Base-by-base conservation (phyloP, 2,797 vertebrate species). In the Melanotaenia trifasciata region DNA sequence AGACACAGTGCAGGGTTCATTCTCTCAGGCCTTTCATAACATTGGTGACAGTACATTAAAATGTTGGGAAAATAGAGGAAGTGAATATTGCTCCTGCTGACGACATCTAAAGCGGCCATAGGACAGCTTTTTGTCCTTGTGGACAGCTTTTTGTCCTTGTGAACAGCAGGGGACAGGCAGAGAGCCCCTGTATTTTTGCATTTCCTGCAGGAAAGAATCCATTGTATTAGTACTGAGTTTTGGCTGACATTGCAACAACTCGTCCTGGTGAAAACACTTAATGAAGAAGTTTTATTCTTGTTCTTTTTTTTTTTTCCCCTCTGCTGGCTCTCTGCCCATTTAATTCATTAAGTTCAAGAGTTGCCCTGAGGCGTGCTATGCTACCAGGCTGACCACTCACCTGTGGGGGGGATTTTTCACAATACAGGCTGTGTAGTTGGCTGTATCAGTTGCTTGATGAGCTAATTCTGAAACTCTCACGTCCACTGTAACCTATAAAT, bases 311-410 rank as follows among this genome's bases (percentile, higher is more conserved):
- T 30, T 70, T 67, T 30, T 58, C 8, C 2, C 59, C 36, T 54
- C 72, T 11, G 79, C 74, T 89, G 91, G 90, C 83, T 63, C 63
- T 14, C 38, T 53, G 86, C 89, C 91, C 68, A 70, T 60, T 81
- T 86, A 85, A 91, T 94, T 90, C 72, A 93, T 93, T 92, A 90
- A 78, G 75, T 83, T 81, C 70, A 71, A 64, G 56, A 71, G 75
- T 18, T 65, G 60, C 59, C 67, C 60, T 76, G 81, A 62, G 35
- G 47, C 11, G 12, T 20, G 67, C 60, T 38, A n/a, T 26, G 20
- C 67, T 28, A 16, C 64, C 57, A 22, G 45, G 61, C 38, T 80
- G 66, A 85, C 78, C 61, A 70, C 75, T 86, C 79, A 79, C 60
- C 57, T 64, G 68, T 63, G 67, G 76, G 72, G 58, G 58, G 32